Percentiles rank a stretch among this genome's conserved stretches.
phyloP scores from a whole-genome alignment of 2,888 invertebrate species.

The Limnephilus auricula region DNA sequence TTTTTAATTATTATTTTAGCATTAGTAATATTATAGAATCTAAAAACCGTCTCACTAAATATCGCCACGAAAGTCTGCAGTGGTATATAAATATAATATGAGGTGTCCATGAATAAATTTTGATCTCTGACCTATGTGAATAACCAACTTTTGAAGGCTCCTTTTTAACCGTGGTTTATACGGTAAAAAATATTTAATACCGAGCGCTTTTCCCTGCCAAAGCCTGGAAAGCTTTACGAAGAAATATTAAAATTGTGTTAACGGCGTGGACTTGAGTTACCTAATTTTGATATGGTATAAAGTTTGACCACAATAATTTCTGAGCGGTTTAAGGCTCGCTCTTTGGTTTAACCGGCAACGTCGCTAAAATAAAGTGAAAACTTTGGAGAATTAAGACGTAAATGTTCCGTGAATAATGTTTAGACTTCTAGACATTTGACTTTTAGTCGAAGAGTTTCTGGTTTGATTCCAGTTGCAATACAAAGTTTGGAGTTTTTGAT shows the following conservation, averaged over 20 bases:
- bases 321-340: background rate
- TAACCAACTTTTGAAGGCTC: background rate
- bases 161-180: background rate
- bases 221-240: background rate
- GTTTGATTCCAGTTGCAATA: background rate
- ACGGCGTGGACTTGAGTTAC: background rate
- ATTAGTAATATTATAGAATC: background rate
- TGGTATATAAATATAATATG: background rate
- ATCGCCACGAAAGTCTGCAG: too few relatives aligned
- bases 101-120: background rate
- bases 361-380: background rate
- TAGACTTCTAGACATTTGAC: background rate
- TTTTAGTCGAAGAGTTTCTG: background rate
- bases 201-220: background rate
- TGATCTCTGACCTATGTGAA: background rate
- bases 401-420: background rate
- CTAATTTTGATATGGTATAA: background rate
- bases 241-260: background rate
- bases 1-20: too few relatives aligned
- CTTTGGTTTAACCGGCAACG: background rate
- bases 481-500: background rate
- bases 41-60: background rate
- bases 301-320: conserved; percentile 7
- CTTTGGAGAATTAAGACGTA: background rate
- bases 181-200: background rate